These are phyloP conservation scores for Umimayanthus chanpuru DNA, from an alignment of 92 coral and sea anemone genomes.

Conservation along the genomic window DNA sequence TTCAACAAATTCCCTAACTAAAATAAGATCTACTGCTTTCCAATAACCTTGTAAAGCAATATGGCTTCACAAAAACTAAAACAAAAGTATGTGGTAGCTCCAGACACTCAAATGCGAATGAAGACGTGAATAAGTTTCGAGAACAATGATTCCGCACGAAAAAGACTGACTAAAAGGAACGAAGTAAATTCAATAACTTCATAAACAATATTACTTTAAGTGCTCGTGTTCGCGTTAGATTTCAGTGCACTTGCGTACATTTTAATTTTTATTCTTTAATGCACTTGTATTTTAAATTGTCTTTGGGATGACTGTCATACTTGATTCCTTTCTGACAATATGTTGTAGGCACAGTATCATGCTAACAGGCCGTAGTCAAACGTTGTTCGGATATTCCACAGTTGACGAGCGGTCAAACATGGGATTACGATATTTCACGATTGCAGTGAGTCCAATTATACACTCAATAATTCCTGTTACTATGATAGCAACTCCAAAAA, in stretches of 20 bases:
- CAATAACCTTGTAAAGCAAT: background rate
- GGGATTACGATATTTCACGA: slow-evolving; percentile 30
- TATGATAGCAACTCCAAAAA: slow-evolving; percentile 38
- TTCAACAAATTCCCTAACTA: background rate
- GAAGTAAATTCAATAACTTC: no score
- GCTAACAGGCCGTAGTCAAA: background rate
- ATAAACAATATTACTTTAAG: no score
- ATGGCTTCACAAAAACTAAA: background rate
- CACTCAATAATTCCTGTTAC: slow-evolving; percentile 38
- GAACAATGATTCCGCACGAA: background rate
- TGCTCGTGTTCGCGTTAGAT: background rate
- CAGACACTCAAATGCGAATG: no score
- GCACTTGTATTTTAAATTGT: background rate
- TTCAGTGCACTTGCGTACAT: background rate
- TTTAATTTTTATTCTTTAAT: background rate
- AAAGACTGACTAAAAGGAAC: no score
- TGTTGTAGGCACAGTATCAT: background rate
- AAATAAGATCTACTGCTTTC: background rate
- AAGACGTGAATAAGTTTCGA: background rate
- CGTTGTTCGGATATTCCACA: slow-evolving; percentile 25
- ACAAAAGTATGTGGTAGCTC: background rate
- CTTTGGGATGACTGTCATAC: background rate
- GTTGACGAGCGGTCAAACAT: slow-evolving; percentile 26
- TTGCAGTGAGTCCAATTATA: slow-evolving; percentile 30
- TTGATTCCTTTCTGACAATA: background rate